phyloP scores from a whole-genome alignment of 2,797 vertebrate species.

The Sebastes paucispinis region DNA sequence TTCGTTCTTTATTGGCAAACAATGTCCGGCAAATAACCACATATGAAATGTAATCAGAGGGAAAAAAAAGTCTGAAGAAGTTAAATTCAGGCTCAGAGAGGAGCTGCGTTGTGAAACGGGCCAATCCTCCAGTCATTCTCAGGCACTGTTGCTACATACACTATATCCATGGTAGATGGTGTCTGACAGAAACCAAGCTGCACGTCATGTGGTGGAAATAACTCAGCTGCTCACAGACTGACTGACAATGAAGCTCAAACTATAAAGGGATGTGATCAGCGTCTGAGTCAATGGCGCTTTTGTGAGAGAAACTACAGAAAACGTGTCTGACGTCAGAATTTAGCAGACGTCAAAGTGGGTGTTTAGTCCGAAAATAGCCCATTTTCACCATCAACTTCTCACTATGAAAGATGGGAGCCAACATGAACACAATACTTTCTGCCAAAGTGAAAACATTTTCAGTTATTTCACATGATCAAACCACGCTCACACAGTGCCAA shows the following conservation, averaged over 20 bases:
- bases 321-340: slow-evolving; percentile 23
- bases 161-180: not conserved
- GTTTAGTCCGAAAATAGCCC: slow-evolving; percentile 37
- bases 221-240: not conserved
- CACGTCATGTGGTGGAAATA: not conserved
- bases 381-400: not conserved
- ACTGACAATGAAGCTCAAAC: slow-evolving; percentile 27
- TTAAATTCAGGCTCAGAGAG: not conserved
- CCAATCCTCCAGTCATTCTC: not conserved
- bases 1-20: not conserved
- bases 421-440: not conserved
- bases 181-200: slow-evolving; percentile 5
- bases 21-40: not conserved
- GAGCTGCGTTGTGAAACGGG: not conserved
- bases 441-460: not conserved
- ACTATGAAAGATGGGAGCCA: not conserved
- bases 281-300: not conserved
- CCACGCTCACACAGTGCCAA: not conserved
- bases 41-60: slow-evolving; percentile 1
- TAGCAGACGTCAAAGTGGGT: not conserved
- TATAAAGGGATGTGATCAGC: slow-evolving; percentile 11
- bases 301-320: slow-evolving; percentile 21
- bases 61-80: not conserved
- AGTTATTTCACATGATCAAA: not conserved
- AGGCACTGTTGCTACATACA: not conserved